phyloP scores from a whole-genome alignment of 2,113 vertebrate genomes.

The Erythrocercus mccallii region DNA sequence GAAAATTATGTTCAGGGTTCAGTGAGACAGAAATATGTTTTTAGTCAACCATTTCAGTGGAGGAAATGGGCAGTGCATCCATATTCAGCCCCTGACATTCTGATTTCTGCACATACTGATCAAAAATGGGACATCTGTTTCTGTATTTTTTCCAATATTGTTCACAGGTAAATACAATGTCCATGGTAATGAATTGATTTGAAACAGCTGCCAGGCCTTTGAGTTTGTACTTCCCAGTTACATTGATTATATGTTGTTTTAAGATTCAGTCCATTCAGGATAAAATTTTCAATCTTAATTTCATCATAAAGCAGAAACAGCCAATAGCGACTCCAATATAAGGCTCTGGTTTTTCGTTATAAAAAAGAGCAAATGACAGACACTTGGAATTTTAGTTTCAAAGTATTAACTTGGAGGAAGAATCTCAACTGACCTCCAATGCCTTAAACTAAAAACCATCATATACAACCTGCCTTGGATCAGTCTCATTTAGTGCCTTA shows the following conservation, averaged over 20 bases:
- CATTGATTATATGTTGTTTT: not conserved
- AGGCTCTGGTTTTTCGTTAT: not conserved
- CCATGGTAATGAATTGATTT: not conserved
- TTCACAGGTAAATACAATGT: not conserved
- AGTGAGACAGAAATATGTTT: not conserved
- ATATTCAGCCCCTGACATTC: not conserved
- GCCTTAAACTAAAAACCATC: not conserved
- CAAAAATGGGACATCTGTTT: not conserved
- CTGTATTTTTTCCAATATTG: not conserved
- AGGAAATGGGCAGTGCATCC: not conserved
- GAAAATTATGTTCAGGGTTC: not conserved
- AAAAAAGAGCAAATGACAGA: not conserved
- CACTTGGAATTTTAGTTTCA: not conserved
- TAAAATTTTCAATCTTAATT: not conserved
- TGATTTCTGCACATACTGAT: not conserved
- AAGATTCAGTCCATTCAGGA: not conserved
- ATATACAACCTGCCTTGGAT: not conserved
- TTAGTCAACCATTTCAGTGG: not conserved
- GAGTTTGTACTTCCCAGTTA: not conserved
- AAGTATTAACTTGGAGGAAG: not conserved
- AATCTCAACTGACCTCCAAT: not conserved
- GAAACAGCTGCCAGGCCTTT: not conserved
- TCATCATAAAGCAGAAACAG: not conserved
- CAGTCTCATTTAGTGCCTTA: not conserved
- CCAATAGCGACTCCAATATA: fast-evolving